Evolutionary conservation across 2,888 invertebrate species (phyloP).

Genomic region (Aphidius colemani): DNA sequence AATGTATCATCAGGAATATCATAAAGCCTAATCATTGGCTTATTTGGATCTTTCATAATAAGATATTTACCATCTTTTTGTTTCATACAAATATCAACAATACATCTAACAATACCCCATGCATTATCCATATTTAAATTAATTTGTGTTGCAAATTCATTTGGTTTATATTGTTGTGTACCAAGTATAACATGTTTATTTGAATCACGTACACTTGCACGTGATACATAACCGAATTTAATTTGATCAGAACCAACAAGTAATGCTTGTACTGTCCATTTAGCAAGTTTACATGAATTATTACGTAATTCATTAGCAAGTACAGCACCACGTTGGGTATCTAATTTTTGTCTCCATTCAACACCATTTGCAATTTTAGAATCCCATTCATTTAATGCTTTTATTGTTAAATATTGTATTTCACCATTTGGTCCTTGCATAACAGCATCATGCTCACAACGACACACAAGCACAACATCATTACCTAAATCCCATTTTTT

Average conservation of each 20-base stretch:
- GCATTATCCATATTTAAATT: slow-evolving; percentile 99
- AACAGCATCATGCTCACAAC: slow-evolving; percentile 97
- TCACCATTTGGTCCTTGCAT: slow-evolving; percentile 86
- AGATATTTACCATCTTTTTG: slow-evolving; percentile 95
- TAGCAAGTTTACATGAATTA: slow-evolving; percentile 99
- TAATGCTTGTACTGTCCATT: slow-evolving; percentile 96
- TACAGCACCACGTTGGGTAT: slow-evolving; percentile 97
- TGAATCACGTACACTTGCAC: slow-evolving; percentile 90
- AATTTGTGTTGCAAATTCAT: slow-evolving; percentile 98
- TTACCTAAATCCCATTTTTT: slow-evolving; percentile 96
- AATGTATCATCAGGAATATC: slow-evolving; percentile 99
- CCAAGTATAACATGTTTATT: slow-evolving; percentile 96
- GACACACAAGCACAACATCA: slow-evolving; percentile 85
- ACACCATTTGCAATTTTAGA: slow-evolving; percentile 94
- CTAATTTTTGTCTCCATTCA: slow-evolving; percentile 97
- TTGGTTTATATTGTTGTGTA: slow-evolving; percentile 97
- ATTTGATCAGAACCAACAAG: slow-evolving; percentile 96
- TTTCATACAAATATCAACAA: slow-evolving; percentile 96
- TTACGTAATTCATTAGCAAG: slow-evolving; percentile 97
- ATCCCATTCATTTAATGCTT: slow-evolving; percentile 99
- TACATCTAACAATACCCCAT: slow-evolving; percentile 97
- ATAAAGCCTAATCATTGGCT: slow-evolving; percentile 95
- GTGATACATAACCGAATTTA: slow-evolving; percentile 99
- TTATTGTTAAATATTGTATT: slow-evolving; percentile 90
- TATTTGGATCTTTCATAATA: slow-evolving; percentile 99